Evolutionary conservation across 2,888 invertebrate species (phyloP).

Genomic region (Caenorhabditis zanzibari): DNA sequence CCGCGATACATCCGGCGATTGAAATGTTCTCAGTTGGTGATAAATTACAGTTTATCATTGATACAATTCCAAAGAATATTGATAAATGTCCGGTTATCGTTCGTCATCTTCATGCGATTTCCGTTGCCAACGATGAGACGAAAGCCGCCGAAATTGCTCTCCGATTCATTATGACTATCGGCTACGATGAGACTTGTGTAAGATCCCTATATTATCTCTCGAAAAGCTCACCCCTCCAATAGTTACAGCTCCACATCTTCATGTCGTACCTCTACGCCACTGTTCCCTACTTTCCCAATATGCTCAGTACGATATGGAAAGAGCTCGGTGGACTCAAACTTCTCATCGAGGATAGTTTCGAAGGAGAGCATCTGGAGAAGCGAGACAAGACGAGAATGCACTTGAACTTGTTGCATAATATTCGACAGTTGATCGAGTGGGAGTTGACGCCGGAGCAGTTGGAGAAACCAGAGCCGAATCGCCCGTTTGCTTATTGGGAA

Average conservation of each 20-base stretch:
- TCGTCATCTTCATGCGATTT: conserved; percentile 72
- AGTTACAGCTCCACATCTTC: conserved; percentile 43
- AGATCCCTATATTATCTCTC: too few relatives aligned
- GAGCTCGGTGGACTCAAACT: conserved; percentile 50
- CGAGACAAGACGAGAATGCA: conserved; percentile 9
- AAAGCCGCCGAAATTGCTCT: conserved; percentile 73
- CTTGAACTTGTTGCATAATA: conserved; percentile 44
- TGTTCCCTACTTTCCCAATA: conserved; percentile 49
- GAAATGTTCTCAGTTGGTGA: conserved; percentile 54
- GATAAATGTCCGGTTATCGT: conserved; percentile 53
- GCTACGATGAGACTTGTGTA: neutral
- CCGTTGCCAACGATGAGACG: conserved; percentile 60
- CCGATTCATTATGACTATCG: conserved; percentile 54
- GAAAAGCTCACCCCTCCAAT: too few relatives aligned
- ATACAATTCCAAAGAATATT: conserved; percentile 26
- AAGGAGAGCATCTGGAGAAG: neutral
- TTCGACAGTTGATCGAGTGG: conserved; percentile 57
- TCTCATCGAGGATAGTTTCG: conserved; percentile 28
- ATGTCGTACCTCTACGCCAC: conserved; percentile 38
- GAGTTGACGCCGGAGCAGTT: conserved; percentile 5
- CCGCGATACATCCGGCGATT: conserved; percentile 60
- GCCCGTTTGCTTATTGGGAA: conserved; percentile 10
- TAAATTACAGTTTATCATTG: conserved; percentile 67
- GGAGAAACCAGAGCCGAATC: neutral
- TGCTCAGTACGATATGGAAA: conserved; percentile 57